These are phyloP conservation scores for Phylloscopus trochilus DNA, from an alignment of 2,113 vertebrate species.

Conservation along the genomic window DNA sequence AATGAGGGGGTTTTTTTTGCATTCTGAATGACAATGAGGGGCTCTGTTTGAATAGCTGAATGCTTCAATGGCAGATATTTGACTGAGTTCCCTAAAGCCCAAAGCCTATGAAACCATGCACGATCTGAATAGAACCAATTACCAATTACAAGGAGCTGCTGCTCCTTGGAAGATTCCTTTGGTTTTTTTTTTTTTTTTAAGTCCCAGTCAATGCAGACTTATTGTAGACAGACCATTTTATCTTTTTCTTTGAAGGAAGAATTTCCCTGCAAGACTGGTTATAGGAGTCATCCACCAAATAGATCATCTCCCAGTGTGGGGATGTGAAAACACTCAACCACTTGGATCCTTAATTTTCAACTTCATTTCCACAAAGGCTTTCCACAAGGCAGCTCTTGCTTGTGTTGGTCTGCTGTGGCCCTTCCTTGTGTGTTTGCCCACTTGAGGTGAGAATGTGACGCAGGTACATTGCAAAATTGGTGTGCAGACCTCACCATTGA, in stretches of 20 bases:
- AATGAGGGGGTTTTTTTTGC: slow-evolving; percentile 13
- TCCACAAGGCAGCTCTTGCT: background rate
- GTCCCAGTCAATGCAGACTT: background rate
- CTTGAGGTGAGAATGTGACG: background rate
- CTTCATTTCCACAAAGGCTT: background rate
- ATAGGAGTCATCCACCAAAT: background rate
- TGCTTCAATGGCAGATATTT: slow-evolving; percentile 34
- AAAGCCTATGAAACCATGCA: slow-evolving; percentile 30
- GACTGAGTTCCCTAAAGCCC: slow-evolving; percentile 34
- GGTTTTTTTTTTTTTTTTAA: background rate
- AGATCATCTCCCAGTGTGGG: background rate
- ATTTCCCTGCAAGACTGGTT: background rate
- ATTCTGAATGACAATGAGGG: slow-evolving; percentile 27
- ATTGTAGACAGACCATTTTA: background rate
- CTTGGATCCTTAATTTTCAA: background rate
- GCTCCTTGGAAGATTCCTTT: slow-evolving; percentile 15
- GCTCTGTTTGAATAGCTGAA: slow-evolving; percentile 48
- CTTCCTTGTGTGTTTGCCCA: background rate
- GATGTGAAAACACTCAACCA: background rate
- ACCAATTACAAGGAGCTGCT: background rate
- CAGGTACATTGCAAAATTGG: background rate
- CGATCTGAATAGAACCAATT: slow-evolving; percentile 36
- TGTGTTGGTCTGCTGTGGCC: background rate
- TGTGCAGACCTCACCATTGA: background rate
- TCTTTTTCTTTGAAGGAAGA: background rate